Percentiles rank a stretch among this genome's conserved stretches.
Conservation (phyloP, 2,888 invertebrate species). For the Tetramorium bicarinatum region DNA sequence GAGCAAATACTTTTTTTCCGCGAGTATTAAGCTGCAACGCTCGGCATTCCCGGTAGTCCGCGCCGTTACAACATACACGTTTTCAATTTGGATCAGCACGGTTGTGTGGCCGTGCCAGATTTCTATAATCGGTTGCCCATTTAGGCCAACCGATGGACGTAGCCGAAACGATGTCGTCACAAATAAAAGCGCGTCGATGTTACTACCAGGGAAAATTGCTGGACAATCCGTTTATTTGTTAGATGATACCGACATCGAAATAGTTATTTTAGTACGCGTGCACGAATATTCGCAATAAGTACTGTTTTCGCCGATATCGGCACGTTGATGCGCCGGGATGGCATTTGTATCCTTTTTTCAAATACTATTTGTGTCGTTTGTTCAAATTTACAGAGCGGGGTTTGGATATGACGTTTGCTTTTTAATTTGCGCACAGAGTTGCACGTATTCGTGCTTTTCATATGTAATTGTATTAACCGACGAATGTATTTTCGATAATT, state of each 20-base stretch:
- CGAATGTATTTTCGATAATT: conserved; percentile 17
- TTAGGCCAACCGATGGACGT: conserved; percentile 48
- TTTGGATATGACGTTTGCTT: conserved; percentile 21
- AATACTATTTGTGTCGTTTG: conserved; percentile 17
- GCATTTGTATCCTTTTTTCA: conserved; percentile 15
- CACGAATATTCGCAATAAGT: conserved; percentile 29
- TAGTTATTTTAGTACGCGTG: conserved; percentile 40
- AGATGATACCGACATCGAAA: conserved; percentile 36
- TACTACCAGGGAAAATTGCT: conserved; percentile 37
- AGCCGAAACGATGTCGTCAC: conserved; percentile 48
- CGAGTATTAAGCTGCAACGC: conserved; percentile 15
- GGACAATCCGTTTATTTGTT: conserved; percentile 51
- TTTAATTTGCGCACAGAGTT: neutral
- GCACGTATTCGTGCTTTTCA: conserved; percentile 11
- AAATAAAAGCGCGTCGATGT: conserved; percentile 45
- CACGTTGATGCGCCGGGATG: neutral
- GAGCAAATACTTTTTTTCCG: conserved; percentile 38
- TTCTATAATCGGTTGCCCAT: conserved; percentile 54
- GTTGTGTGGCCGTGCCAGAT: conserved; percentile 46
- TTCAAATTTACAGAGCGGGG: conserved; percentile 5
- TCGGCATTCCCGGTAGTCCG: conserved; percentile 18
- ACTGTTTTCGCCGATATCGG: conserved; percentile 8
- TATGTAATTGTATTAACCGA: neutral
- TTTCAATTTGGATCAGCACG: conserved; percentile 48
- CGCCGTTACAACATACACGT: conserved; percentile 15